Base-by-base conservation (phyloP, 2,113 vertebrate species). In the Rissa tridactyla region DNA sequence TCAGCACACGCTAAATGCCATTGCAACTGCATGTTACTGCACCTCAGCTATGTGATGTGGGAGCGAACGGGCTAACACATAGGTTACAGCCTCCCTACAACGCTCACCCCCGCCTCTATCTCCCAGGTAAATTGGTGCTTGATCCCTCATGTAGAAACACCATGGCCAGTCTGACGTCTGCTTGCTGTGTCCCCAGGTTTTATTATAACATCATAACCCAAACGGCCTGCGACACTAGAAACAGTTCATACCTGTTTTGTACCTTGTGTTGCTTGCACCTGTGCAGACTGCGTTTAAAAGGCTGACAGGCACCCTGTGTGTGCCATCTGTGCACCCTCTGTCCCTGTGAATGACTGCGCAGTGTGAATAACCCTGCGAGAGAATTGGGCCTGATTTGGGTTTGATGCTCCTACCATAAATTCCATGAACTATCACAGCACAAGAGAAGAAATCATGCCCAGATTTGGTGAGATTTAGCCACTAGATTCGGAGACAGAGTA, bases 61-160 rank as follows among this genome's bases (percentile, higher is more conserved):
- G 54, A 76, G 20, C 16, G 40, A 92, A n/a, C 0, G 5, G 13
- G 58, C 32, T 68, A 71, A 29, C 26, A 38, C 0, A 0, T 13
- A 27, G 34, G 27, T 80, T 69, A 66, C 25, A 66, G 30, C 22
- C 42, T 86, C 19, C 6, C 19, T 38, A 15, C 29, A 62, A 26
- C 60, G 34, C 3, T 46, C 25, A 44, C 2, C 27, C 34, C 40
- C 57, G 1, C 25, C 22, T 92, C 15, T 23, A 0, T 38, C 30
- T 78, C 52, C 6, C 57, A 47, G 19, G 22, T 34, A 70, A 72
- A 38, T 1, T 21, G 23, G 4, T 68, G 29, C 30, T 89, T 66
- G 42, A 82, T 62, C 5, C 3, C 0, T 4, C 13, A 12, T 10
- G 12, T 26, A 66, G 73, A 29, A 85, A 5, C 20, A 15, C 7